A percentile compares a stretch with the other conserved stretches of the same genome.
These are phyloP conservation scores for Zeus faber DNA, from an alignment of 2,113 vertebrate genomes.

Conservation along the genomic window DNA sequence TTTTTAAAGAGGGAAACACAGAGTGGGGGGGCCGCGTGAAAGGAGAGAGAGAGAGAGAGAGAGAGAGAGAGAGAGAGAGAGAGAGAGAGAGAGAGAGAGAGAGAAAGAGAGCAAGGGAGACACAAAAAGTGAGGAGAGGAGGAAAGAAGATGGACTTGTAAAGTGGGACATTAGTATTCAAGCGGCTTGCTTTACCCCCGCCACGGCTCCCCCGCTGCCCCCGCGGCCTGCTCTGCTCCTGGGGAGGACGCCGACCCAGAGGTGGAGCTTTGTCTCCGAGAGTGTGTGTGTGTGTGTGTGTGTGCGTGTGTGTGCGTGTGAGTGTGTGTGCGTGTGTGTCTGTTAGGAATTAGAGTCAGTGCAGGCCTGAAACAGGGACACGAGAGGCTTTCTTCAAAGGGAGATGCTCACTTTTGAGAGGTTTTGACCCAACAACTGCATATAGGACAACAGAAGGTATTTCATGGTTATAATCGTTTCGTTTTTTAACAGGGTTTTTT, in stretches of 20 bases:
- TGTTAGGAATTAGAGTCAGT: constrained; percentile 24
- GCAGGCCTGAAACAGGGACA: constrained; percentile 17
- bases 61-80: constrained; percentile 11
- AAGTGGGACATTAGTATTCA: constrained; percentile 90
- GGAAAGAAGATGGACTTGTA: constrained; percentile 71
- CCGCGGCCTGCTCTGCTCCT: constrained; percentile 46
- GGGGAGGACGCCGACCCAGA: constrained; percentile 29
- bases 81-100: constrained; percentile 18
- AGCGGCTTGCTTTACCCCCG: constrained; percentile 29
- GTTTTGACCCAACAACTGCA: too few species aligned
- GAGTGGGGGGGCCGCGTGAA: constrained; percentile 14
- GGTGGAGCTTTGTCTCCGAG: constrained; percentile 26
- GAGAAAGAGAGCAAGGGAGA: constrained; percentile 7
- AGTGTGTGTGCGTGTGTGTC: constrained; percentile 15
- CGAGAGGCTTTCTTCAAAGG: constrained; percentile 34
- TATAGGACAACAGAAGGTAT: too few species aligned
- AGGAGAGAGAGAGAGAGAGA: constrained; percentile 22
- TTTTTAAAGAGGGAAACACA: constrained; percentile 14
- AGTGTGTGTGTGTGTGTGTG: constrained; percentile 13
- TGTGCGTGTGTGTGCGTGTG: constrained; percentile 8
- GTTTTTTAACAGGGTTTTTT: too few species aligned
- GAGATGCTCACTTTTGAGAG: not conserved
- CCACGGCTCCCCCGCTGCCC: constrained; percentile 53
- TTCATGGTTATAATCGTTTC: too few species aligned
- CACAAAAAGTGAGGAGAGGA: constrained; percentile 18